Evolutionary conservation across 92 coral and sea anemone species (phyloP).

Genomic region (Epizoanthus scotinus): DNA sequence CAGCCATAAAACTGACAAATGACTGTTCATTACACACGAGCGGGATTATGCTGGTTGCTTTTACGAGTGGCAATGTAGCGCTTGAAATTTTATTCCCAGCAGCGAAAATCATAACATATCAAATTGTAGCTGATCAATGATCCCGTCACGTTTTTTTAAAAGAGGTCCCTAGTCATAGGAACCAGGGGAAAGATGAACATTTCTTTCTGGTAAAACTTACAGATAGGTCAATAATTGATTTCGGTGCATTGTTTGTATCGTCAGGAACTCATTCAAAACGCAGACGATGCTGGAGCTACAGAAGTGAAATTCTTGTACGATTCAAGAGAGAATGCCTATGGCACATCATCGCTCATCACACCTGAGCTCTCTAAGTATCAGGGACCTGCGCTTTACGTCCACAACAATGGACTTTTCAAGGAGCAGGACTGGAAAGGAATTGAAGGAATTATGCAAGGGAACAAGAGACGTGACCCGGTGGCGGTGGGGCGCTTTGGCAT

Average conservation of each 20-base stretch:
- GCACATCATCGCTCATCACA: constrained; percentile 69
- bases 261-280: constrained; percentile 96
- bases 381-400: constrained; percentile 92
- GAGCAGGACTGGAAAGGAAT: constrained; percentile 92
- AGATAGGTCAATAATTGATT: too few species aligned
- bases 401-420: constrained; percentile 89
- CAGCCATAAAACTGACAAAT: too few species aligned
- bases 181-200: too few species aligned
- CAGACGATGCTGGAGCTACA: constrained; percentile 97
- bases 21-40: too few species aligned
- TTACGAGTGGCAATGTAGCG: too few species aligned
- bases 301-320: constrained; percentile 95
- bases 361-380: constrained; percentile 87
- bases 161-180: too few species aligned
- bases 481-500: constrained; percentile 94
- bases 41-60: too few species aligned
- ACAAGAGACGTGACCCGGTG: constrained; percentile 84
- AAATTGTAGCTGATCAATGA: too few species aligned
- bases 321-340: constrained; percentile 90
- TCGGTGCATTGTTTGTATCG: not conserved
- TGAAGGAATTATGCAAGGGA: constrained; percentile 94
- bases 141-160: too few species aligned
- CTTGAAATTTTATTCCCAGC: too few species aligned
- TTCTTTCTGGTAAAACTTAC: too few species aligned
- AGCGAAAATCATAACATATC: too few species aligned